These are phyloP conservation scores for Apeira syringaria DNA, from an alignment of 2,888 invertebrate genomes.

Conservation along the genomic window DNA sequence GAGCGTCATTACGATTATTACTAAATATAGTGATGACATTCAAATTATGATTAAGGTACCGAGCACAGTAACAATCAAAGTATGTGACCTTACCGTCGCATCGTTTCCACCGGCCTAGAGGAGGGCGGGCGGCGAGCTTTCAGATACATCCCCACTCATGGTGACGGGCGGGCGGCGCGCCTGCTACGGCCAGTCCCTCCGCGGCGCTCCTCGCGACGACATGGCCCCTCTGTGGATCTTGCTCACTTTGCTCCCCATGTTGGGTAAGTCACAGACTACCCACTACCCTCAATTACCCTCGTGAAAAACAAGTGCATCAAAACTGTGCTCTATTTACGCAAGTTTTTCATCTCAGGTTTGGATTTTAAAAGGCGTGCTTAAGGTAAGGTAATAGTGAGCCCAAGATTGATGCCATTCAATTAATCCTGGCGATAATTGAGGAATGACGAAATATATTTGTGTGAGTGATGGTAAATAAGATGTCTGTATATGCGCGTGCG, in stretches of 20 bases:
- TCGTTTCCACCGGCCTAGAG: constrained; percentile 16
- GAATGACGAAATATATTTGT: constrained; percentile 43
- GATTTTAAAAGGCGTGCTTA: constrained; percentile 1
- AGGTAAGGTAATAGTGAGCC: constrained; percentile 16
- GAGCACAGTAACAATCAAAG: constrained; percentile 9
- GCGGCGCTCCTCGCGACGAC: constrained; percentile 74
- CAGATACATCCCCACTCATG: constrained; percentile 49
- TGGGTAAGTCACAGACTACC: constrained; percentile 66
- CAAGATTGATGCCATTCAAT: not conserved
- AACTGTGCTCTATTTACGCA: constrained; percentile 40
- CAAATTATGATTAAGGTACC: not conserved
- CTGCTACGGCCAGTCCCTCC: constrained; percentile 57
- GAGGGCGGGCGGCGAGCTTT: constrained; percentile 73
- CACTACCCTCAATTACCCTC: constrained; percentile 22
- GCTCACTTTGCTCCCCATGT: constrained; percentile 74
- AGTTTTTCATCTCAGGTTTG: constrained; percentile 35
- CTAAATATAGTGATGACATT: not conserved
- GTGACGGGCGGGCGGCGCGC: constrained; percentile 55
- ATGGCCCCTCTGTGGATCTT: constrained; percentile 79
- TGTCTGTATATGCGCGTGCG: constrained; percentile 46
- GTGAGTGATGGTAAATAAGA: constrained; percentile 35
- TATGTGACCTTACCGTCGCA: constrained; percentile 20
- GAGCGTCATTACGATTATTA: too few species aligned
- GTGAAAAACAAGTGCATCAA: constrained; percentile 31
- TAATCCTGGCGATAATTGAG: too few species aligned